Evolutionary conservation across 2,888 invertebrate species (phyloP).

Genomic region (Clepsis dumicolana): DNA sequence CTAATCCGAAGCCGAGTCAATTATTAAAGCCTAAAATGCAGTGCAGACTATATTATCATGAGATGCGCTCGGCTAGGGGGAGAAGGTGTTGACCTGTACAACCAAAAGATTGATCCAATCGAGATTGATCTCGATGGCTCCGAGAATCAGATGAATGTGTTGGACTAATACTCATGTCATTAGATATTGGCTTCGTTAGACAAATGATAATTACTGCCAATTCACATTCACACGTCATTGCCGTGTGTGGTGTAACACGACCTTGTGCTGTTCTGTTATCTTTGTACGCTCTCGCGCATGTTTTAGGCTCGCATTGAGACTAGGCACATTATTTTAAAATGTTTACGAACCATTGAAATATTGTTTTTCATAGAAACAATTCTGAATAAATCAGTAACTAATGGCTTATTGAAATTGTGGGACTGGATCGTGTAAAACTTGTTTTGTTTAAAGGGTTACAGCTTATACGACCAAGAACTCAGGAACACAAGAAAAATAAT

Average conservation of each 20-base stretch:
- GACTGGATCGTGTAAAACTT: background rate
- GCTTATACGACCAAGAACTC: background rate
- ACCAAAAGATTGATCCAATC: too few relatives aligned
- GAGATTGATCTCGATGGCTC: too few relatives aligned
- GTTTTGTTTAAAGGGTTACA: background rate
- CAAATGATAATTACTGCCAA: slow-evolving; percentile 8
- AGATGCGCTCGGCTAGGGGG: too few relatives aligned
- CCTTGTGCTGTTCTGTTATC: slow-evolving; percentile 27
- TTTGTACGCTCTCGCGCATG: slow-evolving; percentile 13
- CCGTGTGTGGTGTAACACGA: background rate
- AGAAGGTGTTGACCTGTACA: too few relatives aligned
- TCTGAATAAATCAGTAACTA: background rate
- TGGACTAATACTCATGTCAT: slow-evolving; percentile 32
- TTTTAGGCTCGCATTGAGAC: background rate
- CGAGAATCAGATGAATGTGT: too few relatives aligned
- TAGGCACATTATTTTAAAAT: background rate
- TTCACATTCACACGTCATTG: background rate
- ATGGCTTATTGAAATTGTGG: background rate
- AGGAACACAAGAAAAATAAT: too few relatives aligned
- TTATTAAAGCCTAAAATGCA: too few relatives aligned
- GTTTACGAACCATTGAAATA: background rate
- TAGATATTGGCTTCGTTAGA: slow-evolving; percentile 12
- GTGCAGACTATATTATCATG: too few relatives aligned
- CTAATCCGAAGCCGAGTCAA: too few relatives aligned
- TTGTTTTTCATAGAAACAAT: background rate